Base-by-base conservation (phyloP, 2,113 vertebrate genomes). In the Clarias gariepinus region DNA sequence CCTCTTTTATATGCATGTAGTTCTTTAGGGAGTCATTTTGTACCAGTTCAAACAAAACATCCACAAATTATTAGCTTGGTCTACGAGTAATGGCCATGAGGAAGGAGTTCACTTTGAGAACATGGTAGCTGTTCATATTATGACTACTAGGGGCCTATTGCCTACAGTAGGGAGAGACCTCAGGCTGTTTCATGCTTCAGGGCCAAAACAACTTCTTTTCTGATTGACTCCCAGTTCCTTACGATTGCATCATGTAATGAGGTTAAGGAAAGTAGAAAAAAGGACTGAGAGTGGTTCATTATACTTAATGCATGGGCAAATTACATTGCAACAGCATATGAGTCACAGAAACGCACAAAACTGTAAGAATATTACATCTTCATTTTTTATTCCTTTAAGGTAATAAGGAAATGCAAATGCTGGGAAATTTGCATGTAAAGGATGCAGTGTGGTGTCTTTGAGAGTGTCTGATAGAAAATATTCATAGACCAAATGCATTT, bases 11-110 rank as follows among this genome's bases (percentile, higher is more conserved):
- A 23, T 73, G 19, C 10, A 11, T 71, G 88, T 84, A 89, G 89
- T 92, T 92, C 91, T 94, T 93, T 91, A 52, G 93, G 94, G 93
- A 93, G 91, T 94, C 92, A 85, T 94, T 93, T 91, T 88, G 88
- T 81, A 93, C 90, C 92, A 92, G 92, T 91, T 94, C 93, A 94
- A 94, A 95, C 92, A 86, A 94, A 93, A 88, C 83, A 81, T 90
- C 92, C 88, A 87, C 92, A 90, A 47, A 91, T 94, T 91, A 94
- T 95, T 92, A 94, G 91, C 93, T 94, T 88, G 90, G 90, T 91
- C 84, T 88, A 91, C 88, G 93, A 92, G 92, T 91, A 92, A 93
- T 92, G 86, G 89, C 94, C 91, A 89, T 82, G 90, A 87, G 87
- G 15, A 82, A 91, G 86, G 88, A 89, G 91, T 93, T 90, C 90